Conservation (phyloP, 2,888 invertebrate genomes). For the Tanypteryx hageni region DNA sequence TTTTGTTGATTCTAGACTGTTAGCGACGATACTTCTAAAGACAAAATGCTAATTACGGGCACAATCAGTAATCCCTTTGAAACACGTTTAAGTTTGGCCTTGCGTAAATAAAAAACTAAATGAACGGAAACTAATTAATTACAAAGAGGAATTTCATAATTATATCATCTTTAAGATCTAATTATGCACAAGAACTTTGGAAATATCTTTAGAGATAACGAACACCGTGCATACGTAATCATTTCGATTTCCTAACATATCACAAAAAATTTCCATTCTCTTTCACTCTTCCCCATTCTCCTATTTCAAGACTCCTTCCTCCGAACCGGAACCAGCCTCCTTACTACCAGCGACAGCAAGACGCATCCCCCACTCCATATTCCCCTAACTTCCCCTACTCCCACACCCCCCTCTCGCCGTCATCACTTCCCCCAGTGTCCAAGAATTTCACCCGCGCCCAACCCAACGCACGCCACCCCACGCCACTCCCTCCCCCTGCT, state of each 20-base stretch:
- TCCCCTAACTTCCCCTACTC: not conserved
- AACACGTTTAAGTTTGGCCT: not conserved
- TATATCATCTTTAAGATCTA: not conserved
- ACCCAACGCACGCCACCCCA: not conserved
- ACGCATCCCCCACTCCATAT: not conserved
- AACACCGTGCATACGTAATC: not conserved
- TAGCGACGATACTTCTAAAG: not conserved
- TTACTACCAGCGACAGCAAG: constrained; percentile 29
- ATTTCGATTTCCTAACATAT: not conserved
- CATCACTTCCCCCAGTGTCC: constrained; percentile 12
- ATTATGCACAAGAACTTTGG: not conserved
- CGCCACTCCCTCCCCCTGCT: not conserved
- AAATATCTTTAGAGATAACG: no score
- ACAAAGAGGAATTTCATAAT: not conserved
- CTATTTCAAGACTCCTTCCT: constrained; percentile 18
- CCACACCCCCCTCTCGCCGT: not conserved
- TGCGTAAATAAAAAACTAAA: not conserved
- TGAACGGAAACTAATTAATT: no score
- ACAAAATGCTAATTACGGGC: not conserved
- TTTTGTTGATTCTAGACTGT: not conserved
- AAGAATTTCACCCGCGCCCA: constrained; percentile 46
- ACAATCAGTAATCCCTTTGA: not conserved
- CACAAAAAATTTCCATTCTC: not conserved
- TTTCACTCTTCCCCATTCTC: not conserved
- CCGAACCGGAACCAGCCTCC: constrained; percentile 55